Base-by-base conservation (phyloP, 2,888 invertebrate species). In the Stenichneumon culpator region DNA sequence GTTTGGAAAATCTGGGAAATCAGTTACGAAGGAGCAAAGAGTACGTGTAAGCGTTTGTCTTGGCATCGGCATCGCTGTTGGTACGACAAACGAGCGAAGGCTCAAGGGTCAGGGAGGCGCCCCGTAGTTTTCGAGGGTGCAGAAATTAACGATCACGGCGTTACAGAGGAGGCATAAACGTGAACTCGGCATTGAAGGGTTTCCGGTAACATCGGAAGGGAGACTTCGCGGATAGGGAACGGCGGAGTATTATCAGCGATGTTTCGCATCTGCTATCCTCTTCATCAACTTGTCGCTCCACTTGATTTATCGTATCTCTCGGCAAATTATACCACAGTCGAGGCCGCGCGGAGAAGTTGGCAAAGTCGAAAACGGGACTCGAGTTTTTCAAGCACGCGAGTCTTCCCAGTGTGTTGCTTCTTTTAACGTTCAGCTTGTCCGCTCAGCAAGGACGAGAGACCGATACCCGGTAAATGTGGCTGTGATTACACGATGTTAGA, bases 281-380 rank as follows among this genome's bases (percentile, higher is more conserved):
- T 82, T 74, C 69, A 84, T 82, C 81, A 79, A 79, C 81, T 82
- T 68, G 82, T 84, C 84, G 65, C 73, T 79, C 73, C 54, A 63
- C 81, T 81, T 84, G 82, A 84, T 81, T 84, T 79, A 84, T 84
- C 78, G 84, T 65, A 47, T 73, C 44, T 73, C 60, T 70, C 65
- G 39, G 65, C 67, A 60, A 19, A 25, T 70, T 67, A 22, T 63
- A 44, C 39, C 9, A 57, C 25, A 70, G 70, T 73, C 47, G 68
- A 50, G 44, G n/a, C 39, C 28, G 44, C 47, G 6, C 28, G n/a
- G 47, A 36, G 5, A 39, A 19, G 50, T 25, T 63, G 11, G 52
- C 19, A 60, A 68, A 52, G 78, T 70, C 47, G 36, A 63, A 63
- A 72, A 63, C 19, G 19, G 36, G 32, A 9, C 14, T 22, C 2